Base-by-base conservation (phyloP, 2,888 invertebrate genomes). In the Platerodrilus igneus region DNA sequence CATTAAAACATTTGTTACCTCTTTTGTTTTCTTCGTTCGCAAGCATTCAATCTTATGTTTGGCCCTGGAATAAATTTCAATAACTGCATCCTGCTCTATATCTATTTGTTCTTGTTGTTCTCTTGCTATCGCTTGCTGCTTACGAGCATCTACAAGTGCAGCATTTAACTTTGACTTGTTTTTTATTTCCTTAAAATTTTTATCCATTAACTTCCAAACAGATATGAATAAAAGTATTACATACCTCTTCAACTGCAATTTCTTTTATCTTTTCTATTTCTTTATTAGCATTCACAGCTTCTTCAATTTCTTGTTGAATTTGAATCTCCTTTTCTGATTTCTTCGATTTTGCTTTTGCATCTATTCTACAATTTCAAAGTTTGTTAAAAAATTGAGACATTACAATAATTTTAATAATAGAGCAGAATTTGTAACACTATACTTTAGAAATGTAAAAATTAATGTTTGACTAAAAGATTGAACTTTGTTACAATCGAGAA, bases 11-110 rank as follows among this genome's bases (percentile, higher is more conserved):
- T 11, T 9, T 23, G 13, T 27, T 27, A 43, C 68, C 55, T 67
- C 60, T 22, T 60, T 56, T 45, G 68, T 65, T 46, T 62, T 67
- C 17, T 58, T 53, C 45, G 66, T 66, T 41, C 64, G 69, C 22
- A 70, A 54, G 21, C 63, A 58, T 20, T 70, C 65, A 23, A 76
- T 63, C 22, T 59, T 63, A 7, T 62, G 58, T 49, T 73, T 75
- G 1, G 72, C 68, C 17, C 67, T 60, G 10, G 62, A 62, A 47
- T 71, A 73, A 18, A 73, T 66, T 21, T 67, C 57, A 11, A 71
- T 67, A 3, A 73, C 62, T 36, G 66, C 62, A 27, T 69, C 66
- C 27, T 70, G 62, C 38, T 74, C 67, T 41, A 64, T 63, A 21
- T 73, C 68, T 48, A 74, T 71, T 37, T 66, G 64, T 9, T 62